These are phyloP conservation scores for Tangara arthus DNA, from an alignment of 2,797 vertebrate genomes.

Conservation along the genomic window DNA sequence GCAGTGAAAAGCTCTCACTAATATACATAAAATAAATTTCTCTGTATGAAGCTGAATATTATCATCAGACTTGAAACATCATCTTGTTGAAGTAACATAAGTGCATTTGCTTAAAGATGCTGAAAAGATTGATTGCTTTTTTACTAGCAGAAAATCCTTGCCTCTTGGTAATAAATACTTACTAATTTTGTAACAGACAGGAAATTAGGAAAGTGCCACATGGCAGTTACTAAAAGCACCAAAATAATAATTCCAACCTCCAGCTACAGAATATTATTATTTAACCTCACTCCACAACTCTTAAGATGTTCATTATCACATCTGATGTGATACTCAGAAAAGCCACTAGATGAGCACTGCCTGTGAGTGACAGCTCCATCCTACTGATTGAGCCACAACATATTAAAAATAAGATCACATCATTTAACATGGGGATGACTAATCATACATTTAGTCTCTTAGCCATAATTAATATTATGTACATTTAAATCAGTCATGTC, in stretches of 20 bases:
- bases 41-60: background rate
- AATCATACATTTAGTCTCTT: background rate
- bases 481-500: background rate
- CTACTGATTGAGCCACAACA: background rate
- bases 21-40: background rate
- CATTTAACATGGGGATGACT: background rate
- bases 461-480: background rate
- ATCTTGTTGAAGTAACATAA: background rate
- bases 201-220: background rate
- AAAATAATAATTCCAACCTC: constrained; percentile 18
- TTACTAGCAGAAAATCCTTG: constrained; percentile 1
- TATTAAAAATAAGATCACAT: constrained; percentile 20
- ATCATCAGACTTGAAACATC: background rate
- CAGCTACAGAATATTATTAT: background rate
- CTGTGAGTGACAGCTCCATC: background rate
- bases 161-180: constrained; percentile 7
- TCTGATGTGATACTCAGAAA: background rate
- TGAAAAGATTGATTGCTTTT: background rate
- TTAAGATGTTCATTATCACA: background rate
- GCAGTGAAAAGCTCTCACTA: background rate
- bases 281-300: background rate
- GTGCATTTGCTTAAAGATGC: background rate
- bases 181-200: background rate
- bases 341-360: background rate
- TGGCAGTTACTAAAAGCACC: background rate